These are phyloP conservation scores for Paradisaea rubra DNA, from an alignment of 2,113 vertebrate species.

Conservation along the genomic window DNA sequence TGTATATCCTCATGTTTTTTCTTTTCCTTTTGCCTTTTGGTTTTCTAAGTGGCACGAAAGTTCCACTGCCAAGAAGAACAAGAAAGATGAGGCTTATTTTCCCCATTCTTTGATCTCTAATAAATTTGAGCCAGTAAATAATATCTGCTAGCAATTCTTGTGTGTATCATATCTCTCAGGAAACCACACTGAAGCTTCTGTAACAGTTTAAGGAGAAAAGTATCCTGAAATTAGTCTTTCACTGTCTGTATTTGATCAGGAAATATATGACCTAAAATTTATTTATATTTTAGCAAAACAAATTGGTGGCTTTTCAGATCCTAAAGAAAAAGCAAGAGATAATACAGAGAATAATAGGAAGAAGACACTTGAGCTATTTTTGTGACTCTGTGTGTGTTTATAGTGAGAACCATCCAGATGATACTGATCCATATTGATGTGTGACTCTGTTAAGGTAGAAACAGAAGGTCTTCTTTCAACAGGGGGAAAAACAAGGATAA, in stretches of 20 bases:
- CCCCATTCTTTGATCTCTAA: slow-evolving; percentile 15
- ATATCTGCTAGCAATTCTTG: slow-evolving; percentile 5
- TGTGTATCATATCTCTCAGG: slow-evolving; percentile 4
- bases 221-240: background rate
- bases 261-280: background rate
- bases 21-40: background rate
- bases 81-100: background rate
- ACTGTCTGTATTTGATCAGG: background rate
- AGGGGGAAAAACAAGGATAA: background rate
- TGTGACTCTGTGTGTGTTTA: background rate
- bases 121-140: slow-evolving; percentile 7
- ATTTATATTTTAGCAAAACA: background rate
- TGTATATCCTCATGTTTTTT: background rate
- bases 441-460: background rate
- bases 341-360: background rate
- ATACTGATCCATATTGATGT: background rate
- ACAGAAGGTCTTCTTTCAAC: background rate
- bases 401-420: background rate
- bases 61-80: slow-evolving; percentile 17
- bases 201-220: background rate
- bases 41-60: background rate
- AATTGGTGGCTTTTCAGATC: background rate
- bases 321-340: background rate
- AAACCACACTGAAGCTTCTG: background rate
- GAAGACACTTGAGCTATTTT: background rate